These are phyloP conservation scores for Boloria euphrosyne DNA, from an alignment of 2,888 invertebrate genomes.

Conservation along the genomic window DNA sequence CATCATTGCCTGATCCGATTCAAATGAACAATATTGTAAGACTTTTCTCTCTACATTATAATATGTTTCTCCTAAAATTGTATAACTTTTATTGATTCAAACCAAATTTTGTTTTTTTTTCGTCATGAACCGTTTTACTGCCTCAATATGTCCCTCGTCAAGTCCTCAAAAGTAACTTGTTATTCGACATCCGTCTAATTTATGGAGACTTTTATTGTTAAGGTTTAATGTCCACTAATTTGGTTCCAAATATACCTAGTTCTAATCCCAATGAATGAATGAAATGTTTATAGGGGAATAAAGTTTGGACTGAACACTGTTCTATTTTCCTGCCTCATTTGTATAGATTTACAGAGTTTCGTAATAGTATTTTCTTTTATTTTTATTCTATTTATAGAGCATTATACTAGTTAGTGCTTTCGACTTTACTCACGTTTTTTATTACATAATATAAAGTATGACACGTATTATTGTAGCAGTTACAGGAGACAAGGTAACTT, in stretches of 20 bases:
- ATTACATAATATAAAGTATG: too few relatives aligned
- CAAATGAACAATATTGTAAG: too few relatives aligned
- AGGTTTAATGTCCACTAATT: constrained; percentile 63
- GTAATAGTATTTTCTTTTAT: not conserved
- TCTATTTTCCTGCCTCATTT: not conserved
- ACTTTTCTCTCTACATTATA: too few relatives aligned
- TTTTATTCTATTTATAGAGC: too few relatives aligned
- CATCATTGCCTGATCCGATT: too few relatives aligned
- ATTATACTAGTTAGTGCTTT: too few relatives aligned
- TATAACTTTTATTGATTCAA: not conserved
- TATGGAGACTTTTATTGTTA: constrained; percentile 72
- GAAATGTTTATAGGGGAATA: constrained; percentile 29
- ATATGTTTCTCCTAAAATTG: too few relatives aligned
- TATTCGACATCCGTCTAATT: constrained; percentile 67
- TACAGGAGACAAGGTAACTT: too few relatives aligned
- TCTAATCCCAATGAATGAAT: constrained; percentile 31
- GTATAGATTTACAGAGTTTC: not conserved
- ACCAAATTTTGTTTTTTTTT: constrained; percentile 52
- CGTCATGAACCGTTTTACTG: constrained; percentile 71
- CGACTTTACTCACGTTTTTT: too few relatives aligned
- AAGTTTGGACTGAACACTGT: constrained; percentile 7
- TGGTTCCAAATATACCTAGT: constrained; percentile 42
- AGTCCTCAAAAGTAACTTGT: constrained; percentile 64
- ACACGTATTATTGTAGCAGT: too few relatives aligned
- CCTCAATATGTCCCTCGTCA: constrained; percentile 72